These are phyloP conservation scores for Nebria ingens DNA, from an alignment of 1,140 invertebrate species.

Conservation along the genomic window DNA sequence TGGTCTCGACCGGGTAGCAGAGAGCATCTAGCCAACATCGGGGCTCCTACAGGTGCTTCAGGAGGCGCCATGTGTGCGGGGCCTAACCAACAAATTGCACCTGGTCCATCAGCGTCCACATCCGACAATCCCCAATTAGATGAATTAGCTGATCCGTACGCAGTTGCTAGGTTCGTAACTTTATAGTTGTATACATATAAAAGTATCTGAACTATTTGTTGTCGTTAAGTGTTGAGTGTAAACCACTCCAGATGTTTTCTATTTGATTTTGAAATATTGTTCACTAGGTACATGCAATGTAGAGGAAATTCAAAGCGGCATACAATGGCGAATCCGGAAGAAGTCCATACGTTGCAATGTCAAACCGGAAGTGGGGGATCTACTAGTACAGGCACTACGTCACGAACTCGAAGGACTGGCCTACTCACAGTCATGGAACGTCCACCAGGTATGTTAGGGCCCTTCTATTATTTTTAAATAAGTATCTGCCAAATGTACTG, in stretches of 20 bases:
- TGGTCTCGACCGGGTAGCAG: conserved; percentile 35
- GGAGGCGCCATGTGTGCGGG: conserved; percentile 22
- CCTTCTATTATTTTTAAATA: conserved; percentile 11
- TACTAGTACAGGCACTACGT: conserved; percentile 31
- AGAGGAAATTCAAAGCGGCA: conserved; percentile 56
- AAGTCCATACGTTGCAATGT: conserved; percentile 46
- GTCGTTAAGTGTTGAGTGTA: too few species aligned
- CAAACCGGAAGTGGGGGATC: conserved; percentile 30
- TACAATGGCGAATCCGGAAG: conserved; percentile 53
- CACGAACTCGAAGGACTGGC: conserved; percentile 62
- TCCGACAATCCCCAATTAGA: conserved; percentile 27
- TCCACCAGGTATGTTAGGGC: conserved; percentile 58
- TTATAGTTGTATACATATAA: neutral
- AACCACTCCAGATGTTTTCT: too few species aligned
- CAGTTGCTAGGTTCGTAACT: conserved; percentile 36
- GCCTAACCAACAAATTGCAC: conserved; percentile 14
- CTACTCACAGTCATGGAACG: conserved; percentile 74
- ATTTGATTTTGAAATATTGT: too few species aligned
- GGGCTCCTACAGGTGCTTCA: neutral
- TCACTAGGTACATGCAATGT: conserved; percentile 64
- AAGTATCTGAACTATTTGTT: neutral
- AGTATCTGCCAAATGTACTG: conserved; percentile 6
- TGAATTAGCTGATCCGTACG: conserved; percentile 38
- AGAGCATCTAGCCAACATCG: conserved; percentile 24
- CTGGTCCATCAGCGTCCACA: neutral